phyloP scores from a whole-genome alignment of 2,797 vertebrate species.

The Galago senegalensis region DNA sequence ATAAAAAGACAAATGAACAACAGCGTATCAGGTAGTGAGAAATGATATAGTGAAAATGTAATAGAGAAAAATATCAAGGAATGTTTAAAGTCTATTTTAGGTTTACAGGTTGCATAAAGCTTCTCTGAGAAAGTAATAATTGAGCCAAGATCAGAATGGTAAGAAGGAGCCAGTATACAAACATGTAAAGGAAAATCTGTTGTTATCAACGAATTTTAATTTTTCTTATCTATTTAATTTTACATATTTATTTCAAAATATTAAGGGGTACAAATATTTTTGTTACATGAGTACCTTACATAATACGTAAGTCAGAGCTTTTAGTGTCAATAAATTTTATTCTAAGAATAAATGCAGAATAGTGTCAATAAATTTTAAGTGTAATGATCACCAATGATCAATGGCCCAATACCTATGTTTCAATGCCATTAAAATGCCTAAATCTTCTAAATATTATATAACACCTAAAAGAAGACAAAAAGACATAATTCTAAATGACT shows the following conservation, averaged over 20 bases:
- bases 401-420: neutral
- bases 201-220: slow-evolving; percentile 25
- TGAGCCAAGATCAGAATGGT: slow-evolving; percentile 22
- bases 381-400: slow-evolving; percentile 38
- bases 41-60: slow-evolving; percentile 21
- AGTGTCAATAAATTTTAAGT: slow-evolving; percentile 40
- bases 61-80: neutral
- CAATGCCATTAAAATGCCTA: slow-evolving; percentile 34
- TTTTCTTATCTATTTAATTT: neutral
- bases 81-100: neutral
- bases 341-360: neutral
- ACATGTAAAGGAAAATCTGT: slow-evolving; percentile 43
- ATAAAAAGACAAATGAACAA: slow-evolving; percentile 33
- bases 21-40: neutral
- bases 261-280: neutral
- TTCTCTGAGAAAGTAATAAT: slow-evolving; percentile 43
- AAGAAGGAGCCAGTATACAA: neutral
- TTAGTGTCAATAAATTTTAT: neutral
- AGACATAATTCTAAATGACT: slow-evolving; percentile 10
- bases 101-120: neutral
- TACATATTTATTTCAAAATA: neutral
- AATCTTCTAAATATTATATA: slow-evolving; percentile 33
- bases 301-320: neutral
- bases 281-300: neutral
- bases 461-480: neutral